Percentiles rank a stretch among this genome's conserved stretches.
phyloP scores from a whole-genome alignment of 1,140 invertebrate genomes.

The Triops longicaudatus region DNA sequence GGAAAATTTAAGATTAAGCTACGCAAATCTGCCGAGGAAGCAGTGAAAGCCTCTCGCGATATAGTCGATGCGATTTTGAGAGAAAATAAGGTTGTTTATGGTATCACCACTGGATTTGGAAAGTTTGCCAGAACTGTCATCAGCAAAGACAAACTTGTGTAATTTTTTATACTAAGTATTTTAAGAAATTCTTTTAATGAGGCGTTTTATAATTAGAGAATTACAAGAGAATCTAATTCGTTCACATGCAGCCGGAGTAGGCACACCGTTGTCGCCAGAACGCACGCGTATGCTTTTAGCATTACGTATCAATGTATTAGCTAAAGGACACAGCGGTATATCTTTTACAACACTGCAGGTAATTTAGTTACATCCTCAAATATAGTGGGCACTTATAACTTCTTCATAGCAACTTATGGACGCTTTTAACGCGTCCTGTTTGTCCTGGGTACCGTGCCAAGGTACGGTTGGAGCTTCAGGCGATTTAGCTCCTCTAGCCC shows the following conservation, averaged over 20 bases:
- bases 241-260: conserved; percentile 62
- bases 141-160: conserved; percentile 51
- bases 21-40: conserved; percentile 47
- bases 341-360: conserved; percentile 48
- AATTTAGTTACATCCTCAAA: not conserved
- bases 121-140: conserved; percentile 59
- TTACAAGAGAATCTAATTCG: conserved; percentile 62
- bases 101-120: conserved; percentile 68
- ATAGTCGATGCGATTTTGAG: conserved; percentile 53
- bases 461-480: conserved; percentile 65
- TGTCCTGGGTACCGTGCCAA: conserved; percentile 65
- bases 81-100: conserved; percentile 60
- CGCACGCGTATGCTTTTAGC: conserved; percentile 60
- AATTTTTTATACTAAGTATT: conserved; percentile 32
- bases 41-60: conserved; percentile 46
- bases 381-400: conserved; percentile 8
- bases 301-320: conserved; percentile 60
- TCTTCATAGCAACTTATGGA: conserved; percentile 48
- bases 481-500: conserved; percentile 60
- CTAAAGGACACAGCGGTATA: conserved; percentile 65
- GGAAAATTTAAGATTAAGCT: conserved; percentile 52
- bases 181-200: not conserved
- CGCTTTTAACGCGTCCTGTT: conserved; percentile 61
- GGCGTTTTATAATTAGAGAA: conserved; percentile 42
- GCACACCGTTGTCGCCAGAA: conserved; percentile 52